Evolutionary conservation across 1,140 invertebrate genomes (phyloP).

Genomic region (Drosophila grimshawi): DNA sequence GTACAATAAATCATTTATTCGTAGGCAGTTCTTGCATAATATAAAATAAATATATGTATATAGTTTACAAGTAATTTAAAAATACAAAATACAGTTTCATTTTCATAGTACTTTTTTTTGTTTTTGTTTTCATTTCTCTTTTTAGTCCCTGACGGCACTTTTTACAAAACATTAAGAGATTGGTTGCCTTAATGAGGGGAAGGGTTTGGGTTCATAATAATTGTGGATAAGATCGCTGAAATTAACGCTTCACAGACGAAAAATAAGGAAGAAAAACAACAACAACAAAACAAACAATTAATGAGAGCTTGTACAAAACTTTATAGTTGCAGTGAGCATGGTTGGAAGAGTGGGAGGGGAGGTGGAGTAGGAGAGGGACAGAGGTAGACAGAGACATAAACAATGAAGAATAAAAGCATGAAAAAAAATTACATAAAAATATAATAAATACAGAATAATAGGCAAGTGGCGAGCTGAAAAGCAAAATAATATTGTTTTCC

Average conservation of each 20-base stretch:
- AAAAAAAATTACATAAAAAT: constrained; percentile 37
- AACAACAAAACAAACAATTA: constrained; percentile 24
- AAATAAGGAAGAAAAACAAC: not conserved
- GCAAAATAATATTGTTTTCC: constrained; percentile 43
- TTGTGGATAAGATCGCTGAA: constrained; percentile 13
- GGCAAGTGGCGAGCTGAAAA: constrained; percentile 60
- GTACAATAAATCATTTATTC: constrained; percentile 81
- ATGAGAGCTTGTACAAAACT: constrained; percentile 11
- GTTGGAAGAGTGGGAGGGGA: not conserved
- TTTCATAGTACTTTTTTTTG: constrained; percentile 63
- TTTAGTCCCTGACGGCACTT: constrained; percentile 62
- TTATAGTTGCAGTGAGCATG: not conserved
- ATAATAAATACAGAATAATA: constrained; percentile 51
- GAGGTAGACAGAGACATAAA: constrained; percentile 10
- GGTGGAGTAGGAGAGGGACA: not conserved
- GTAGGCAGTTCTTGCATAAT: constrained; percentile 83
- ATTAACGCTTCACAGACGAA: constrained; percentile 14
- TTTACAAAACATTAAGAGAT: constrained; percentile 61
- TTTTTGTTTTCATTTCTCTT: constrained; percentile 45
- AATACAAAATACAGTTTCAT: constrained; percentile 81
- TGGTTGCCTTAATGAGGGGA: constrained; percentile 14
- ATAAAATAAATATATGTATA: constrained; percentile 81
- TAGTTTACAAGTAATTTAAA: constrained; percentile 82
- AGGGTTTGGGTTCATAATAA: constrained; percentile 10
- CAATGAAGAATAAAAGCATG: constrained; percentile 34